A percentile compares a stretch with the other conserved stretches of the same genome.
phyloP scores from a whole-genome alignment of 2,113 vertebrate genomes.

The Emydocephalus ijimae region DNA sequence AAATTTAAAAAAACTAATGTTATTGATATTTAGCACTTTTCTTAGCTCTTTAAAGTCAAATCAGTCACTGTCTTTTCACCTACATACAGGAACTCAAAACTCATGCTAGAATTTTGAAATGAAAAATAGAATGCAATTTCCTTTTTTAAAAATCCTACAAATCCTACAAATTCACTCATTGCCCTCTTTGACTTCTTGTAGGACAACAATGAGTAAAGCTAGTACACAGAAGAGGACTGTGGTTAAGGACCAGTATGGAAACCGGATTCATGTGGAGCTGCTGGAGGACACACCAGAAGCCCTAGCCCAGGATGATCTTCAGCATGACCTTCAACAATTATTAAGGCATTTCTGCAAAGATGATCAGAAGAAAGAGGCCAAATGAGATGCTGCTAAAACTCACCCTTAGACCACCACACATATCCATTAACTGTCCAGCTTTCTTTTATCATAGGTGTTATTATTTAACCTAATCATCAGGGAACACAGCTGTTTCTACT shows the following conservation, averaged over 20 bases:
- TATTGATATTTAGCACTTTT: not conserved
- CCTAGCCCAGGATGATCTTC: conserved; percentile 80
- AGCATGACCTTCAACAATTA: conserved; percentile 86
- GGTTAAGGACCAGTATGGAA: conserved; percentile 84
- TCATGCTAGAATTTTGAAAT: not conserved
- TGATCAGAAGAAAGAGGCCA: conserved; percentile 66
- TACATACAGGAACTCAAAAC: not conserved
- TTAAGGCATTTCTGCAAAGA: conserved; percentile 83
- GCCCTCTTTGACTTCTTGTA: conserved; percentile 44
- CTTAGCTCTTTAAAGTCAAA: not conserved
- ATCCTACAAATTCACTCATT: not conserved
- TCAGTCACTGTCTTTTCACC: not conserved
- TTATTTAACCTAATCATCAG: conserved; percentile 37
- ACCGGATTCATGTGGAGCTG: conserved; percentile 81
- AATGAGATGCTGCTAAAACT: conserved; percentile 65
- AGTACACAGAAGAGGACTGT: conserved; percentile 91
- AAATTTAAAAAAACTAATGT: not conserved
- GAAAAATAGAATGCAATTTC: not conserved
- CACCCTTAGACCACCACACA: conserved; percentile 56
- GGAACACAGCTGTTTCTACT: conserved; percentile 56
- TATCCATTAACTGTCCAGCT: conserved; percentile 49
- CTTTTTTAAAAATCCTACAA: not conserved
- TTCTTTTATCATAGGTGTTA: conserved; percentile 30
- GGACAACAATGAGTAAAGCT: conserved; percentile 88
- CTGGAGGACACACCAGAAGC: conserved; percentile 83